Base-by-base conservation (phyloP, 2,113 vertebrate genomes). In the Thamnaconus septentrionalis region DNA sequence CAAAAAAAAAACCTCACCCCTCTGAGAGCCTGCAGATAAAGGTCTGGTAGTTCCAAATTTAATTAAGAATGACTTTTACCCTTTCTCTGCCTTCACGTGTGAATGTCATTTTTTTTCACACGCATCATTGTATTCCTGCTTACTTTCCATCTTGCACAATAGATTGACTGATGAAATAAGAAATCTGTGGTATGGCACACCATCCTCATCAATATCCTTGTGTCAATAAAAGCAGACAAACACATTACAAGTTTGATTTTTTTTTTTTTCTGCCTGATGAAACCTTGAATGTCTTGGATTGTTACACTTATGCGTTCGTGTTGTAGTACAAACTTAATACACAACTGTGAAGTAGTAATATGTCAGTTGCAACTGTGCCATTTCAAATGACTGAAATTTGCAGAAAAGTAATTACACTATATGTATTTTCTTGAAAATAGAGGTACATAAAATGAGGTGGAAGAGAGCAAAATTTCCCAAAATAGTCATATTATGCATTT, bases 181-280 rank as follows among this genome's bases (percentile, higher is more conserved):
- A 50, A 59, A 59, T 3, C 4, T 53, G 45, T 58, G 41, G 54
- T 66, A 31, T 55, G n/a, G 41, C 69, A 59, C 61, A 10, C 63
- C 93, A 94, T 90, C 88, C 90, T 92, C 90, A 91, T 67, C 91
- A 93, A 92, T 93, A 93, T 93, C 94, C 94, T 31, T 31, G 18
- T 94, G 93, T 95, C 93, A 98, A 97, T 98, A 98, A 98, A 98
- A 93, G 92, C 89, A 93, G 91, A 93, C 85, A 92, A 93, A 90
- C 88, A 31, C 58, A 18, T 52, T 2, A 1, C 3, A 10, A 1
- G 4, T 73, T 56, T 69, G 41, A 41, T 42, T 64, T 10, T 66
- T 56, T 61, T 61, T 5, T 41, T 41, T n/a, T n/a, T 31, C 41
- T 6, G 3, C 7, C 8, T 3, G 4, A 41, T 3, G 11, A 10